phyloP scores from a whole-genome alignment of 2,888 invertebrate genomes.

The Tetanocera ferruginea region DNA sequence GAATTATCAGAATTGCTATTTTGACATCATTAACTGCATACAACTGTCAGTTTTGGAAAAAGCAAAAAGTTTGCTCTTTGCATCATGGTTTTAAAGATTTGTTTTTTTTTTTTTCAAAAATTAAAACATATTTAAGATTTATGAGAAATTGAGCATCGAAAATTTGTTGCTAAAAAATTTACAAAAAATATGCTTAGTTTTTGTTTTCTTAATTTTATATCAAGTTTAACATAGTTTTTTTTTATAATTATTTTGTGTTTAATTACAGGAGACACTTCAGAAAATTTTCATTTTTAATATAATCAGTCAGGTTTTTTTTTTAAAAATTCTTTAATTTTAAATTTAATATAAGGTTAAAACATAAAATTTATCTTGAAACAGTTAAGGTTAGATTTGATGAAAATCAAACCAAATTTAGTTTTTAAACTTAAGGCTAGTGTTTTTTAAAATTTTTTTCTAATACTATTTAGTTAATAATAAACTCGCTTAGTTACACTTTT shows the following conservation, averaged over 20 bases:
- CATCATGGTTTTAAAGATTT: not conserved
- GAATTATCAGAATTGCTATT: not conserved
- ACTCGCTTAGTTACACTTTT: slow-evolving; percentile 37
- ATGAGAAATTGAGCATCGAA: slow-evolving; percentile 14
- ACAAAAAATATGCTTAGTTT: not conserved
- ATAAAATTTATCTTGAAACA: slow-evolving; percentile 7
- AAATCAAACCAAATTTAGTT: not conserved
- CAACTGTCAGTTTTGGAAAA: not conserved
- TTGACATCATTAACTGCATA: not conserved
- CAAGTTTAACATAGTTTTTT: not conserved
- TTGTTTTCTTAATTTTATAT: not conserved
- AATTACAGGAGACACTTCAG: not conserved
- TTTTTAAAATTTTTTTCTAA: not conserved
- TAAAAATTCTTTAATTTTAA: not conserved
- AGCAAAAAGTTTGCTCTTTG: not conserved
- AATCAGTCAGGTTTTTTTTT: slow-evolving; percentile 31
- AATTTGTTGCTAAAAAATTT: not conserved
- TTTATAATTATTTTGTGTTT: too few relatives aligned
- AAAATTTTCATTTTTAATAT: slow-evolving; percentile 7
- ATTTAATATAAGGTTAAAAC: not conserved
- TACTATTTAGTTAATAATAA: slow-evolving; percentile 23
- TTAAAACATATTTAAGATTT: not conserved
- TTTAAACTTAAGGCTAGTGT: not conserved
- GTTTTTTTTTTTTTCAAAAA: not conserved
- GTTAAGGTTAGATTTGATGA: not conserved